phyloP scores from a whole-genome alignment of 2,888 invertebrate species.

The Agapostemon virescens region DNA sequence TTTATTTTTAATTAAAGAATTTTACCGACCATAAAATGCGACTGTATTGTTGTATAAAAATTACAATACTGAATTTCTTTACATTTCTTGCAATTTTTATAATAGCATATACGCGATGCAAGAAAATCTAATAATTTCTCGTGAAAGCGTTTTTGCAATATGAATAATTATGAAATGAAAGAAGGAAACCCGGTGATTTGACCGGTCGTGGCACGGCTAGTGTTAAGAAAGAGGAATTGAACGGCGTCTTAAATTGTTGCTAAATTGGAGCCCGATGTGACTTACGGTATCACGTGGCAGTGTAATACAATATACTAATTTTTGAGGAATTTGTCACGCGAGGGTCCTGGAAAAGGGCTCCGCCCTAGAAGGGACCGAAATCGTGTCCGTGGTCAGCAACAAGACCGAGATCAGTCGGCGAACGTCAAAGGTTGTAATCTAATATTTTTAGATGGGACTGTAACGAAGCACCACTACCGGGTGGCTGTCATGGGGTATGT shows the following conservation, averaged over 20 bases:
- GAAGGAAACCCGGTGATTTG: no score
- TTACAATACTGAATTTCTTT: no score
- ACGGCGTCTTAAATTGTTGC: not conserved
- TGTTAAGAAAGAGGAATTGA: not conserved
- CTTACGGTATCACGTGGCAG: not conserved
- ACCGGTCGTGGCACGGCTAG: no score
- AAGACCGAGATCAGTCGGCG: conserved; percentile 58
- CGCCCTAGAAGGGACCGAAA: not conserved
- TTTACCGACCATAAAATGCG: no score
- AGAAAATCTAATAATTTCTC: no score
- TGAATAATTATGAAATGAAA: no score
- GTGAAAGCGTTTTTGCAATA: no score
- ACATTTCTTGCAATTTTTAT: no score
- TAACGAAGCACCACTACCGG: conserved; percentile 66
- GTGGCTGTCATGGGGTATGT: conserved; percentile 59
- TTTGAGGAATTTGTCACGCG: not conserved
- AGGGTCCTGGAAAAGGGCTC: not conserved
- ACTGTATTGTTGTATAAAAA: no score
- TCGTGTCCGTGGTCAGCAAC: conserved; percentile 15
- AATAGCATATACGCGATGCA: no score
- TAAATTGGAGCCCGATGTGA: not conserved
- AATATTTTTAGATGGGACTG: conserved; percentile 74
- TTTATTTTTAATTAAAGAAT: no score
- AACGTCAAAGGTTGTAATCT: conserved; percentile 75
- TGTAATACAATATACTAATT: not conserved